Evolutionary conservation across 2,113 vertebrate species (phyloP), one percentile per base, ranked within the genome.

Genomic region (Atherinomorus stipes): DNA sequence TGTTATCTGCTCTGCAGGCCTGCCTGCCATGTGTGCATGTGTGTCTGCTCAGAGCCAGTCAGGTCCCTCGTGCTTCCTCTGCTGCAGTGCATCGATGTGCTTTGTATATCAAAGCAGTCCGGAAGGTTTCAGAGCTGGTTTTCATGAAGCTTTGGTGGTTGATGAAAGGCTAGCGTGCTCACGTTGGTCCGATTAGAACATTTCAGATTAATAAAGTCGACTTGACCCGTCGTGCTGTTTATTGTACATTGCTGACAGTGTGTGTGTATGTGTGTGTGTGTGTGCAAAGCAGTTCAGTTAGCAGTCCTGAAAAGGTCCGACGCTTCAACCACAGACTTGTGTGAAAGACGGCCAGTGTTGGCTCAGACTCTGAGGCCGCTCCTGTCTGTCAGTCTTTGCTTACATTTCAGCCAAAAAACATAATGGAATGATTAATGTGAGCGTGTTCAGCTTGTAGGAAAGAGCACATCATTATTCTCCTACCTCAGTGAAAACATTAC

Each of bases 381-480:
- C 71, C 76, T 83, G 60, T 74, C 60, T 76, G 85, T 83, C 70
- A 66, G 83, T 60, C 68, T 64, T 76, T 66, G 51, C 49, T 76
- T 69, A 45, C 52, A 47, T 80, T 81, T 75, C 63, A 85, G 81
- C 78, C 72, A 80, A 65, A 80, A 9, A 76, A 64, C 74, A 74
- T 71, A 85, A 82, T 74, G 63, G 62, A 69, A 70, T 81, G 84
- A 90, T 84, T 80, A 88, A 89, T 75, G 76, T 51, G 42, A 65
- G 49, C 4, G 73, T 54, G 65, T 78, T 75, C 63, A 52, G 69
- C 64, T 22, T 62, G 62, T 60, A 82, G 66, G 70, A 76, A 63
- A 58, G 42, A 78, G 19, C 16, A 52, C 70, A 67, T 54, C 64
- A n/a, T 21, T 52, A 68, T 19, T 57, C 22, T 64, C 65, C 53